Evolutionary conservation across 2,888 invertebrate genomes (phyloP), one percentile per base, ranked within the genome.

Genomic region (Drosophila gaucha): DNA sequence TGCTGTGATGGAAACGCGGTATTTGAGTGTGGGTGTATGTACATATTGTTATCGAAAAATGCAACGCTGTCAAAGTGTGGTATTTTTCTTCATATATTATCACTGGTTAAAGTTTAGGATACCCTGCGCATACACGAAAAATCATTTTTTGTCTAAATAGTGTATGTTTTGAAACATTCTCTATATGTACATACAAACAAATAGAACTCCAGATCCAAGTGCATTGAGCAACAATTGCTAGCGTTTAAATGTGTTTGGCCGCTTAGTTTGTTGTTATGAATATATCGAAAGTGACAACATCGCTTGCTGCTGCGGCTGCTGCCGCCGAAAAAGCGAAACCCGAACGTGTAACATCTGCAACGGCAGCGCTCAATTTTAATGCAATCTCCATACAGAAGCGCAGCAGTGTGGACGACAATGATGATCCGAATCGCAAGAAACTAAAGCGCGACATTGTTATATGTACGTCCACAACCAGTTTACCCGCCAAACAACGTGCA

Each of bases 241-340:
- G 68, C 77, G 58, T 47, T 58, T 66, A 67, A 72, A 66, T 75
- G 68, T 63, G 67, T 68, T 59, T 60, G 64, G 49, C 59, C 71
- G 82, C 70, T 64, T 67, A 76, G 78, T 67, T 67, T 68, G 65
- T 88, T 88, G 88, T 88, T 86, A 84, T 84, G 84, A 84, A 84
- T 84, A 88, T 84, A 84, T 88, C 84, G 80, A 84, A 84, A 86
- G 84, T 88, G 88, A 88, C 80, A 75, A 78, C 88, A 86, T 84
- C 88, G 80, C 86, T 88, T 72, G 86, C 88, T 80, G 76, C 83
- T 76, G 83, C 79, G 70, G 80, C 83, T 68, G 74, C 83, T 86
- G 88, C 88, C 86, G 89, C 88, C 83, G 89, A 86, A 76, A 88
- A 88, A 78, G 89, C 88, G 63, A 88, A 88, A 86, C 80, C 85